Evolutionary conservation across 2,113 vertebrate genomes (phyloP).

Genomic region (Python bivittatus): DNA sequence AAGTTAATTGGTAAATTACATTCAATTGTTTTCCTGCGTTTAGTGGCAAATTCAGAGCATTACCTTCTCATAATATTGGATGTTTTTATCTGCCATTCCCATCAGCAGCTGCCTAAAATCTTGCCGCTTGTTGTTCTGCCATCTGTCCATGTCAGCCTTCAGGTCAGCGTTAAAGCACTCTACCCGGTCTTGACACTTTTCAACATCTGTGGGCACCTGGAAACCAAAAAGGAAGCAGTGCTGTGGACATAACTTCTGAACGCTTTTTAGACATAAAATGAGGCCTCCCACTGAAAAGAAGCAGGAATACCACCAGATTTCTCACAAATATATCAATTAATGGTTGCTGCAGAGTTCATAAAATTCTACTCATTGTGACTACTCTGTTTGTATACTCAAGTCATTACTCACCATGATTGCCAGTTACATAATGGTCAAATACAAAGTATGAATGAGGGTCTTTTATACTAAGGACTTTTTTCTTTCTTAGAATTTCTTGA

Average conservation of each 20-base stretch:
- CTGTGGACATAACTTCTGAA: not conserved
- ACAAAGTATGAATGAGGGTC: not conserved
- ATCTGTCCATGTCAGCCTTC: constrained; percentile 98
- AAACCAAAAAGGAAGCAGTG: not conserved
- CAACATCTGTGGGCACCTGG: constrained; percentile 90
- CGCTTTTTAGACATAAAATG: not conserved
- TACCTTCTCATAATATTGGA: constrained; percentile 96
- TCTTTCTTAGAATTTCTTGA: no score
- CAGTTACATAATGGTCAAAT: not conserved
- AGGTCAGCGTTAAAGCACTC: constrained; percentile 98
- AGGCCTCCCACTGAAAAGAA: not conserved
- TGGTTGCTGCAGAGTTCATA: not conserved
- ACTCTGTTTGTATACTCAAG: not conserved
- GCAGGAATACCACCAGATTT: not conserved
- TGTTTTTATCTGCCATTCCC: constrained; percentile 94
- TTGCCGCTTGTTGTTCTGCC: constrained; percentile 95
- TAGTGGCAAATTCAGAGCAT: not conserved
- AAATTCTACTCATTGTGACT: not conserved
- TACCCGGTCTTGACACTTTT: constrained; percentile 93
- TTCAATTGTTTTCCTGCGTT: not conserved
- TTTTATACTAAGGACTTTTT: not conserved
- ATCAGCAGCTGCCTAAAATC: constrained; percentile 95
- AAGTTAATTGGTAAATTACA: no score
- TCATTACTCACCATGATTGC: not conserved
- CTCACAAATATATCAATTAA: no score